Percentiles rank a stretch among this genome's conserved stretches.
These are phyloP conservation scores for Anthophora plumipes DNA, from an alignment of 2,888 invertebrate genomes.

Conservation along the genomic window DNA sequence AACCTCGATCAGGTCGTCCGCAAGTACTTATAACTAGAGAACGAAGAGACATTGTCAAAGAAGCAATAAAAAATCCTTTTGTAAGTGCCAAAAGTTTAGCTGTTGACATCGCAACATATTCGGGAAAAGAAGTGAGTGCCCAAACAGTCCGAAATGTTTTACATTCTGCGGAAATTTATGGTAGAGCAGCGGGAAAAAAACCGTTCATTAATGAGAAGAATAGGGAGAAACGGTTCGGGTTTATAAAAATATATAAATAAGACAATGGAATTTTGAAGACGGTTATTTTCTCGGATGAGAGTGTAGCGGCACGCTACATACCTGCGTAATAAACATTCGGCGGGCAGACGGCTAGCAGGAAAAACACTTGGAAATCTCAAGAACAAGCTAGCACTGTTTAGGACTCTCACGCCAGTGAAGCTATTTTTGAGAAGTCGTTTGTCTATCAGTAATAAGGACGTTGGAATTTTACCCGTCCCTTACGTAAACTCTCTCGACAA, in stretches of 20 bases:
- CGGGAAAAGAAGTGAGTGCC: conserved; percentile 16
- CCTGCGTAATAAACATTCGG: too few relatives aligned
- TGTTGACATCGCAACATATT: conserved; percentile 6
- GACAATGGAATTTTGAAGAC: conserved; percentile 26
- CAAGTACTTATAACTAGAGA: conserved; percentile 28
- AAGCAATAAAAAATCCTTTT: conserved; percentile 10
- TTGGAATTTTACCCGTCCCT: too few relatives aligned
- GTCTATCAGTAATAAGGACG: too few relatives aligned
- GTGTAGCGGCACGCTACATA: too few relatives aligned
- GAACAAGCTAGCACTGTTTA: too few relatives aligned
- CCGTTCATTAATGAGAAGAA: conserved; percentile 31
- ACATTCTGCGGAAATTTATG: too few relatives aligned
- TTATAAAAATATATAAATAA: conserved; percentile 24
- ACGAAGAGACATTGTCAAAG: conserved; percentile 1
- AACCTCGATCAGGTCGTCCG: conserved; percentile 13
- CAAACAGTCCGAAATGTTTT: conserved; percentile 33
- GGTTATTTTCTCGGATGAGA: conserved; percentile 10
- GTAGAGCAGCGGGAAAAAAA: conserved; percentile 30
- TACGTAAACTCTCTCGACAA: too few relatives aligned
- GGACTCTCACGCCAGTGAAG: too few relatives aligned
- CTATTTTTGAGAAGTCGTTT: too few relatives aligned
- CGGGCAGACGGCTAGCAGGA: too few relatives aligned
- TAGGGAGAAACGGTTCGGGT: conserved; percentile 19
- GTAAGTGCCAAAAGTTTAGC: conserved; percentile 9
- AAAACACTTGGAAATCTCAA: too few relatives aligned